A percentile compares a stretch with the other conserved stretches of the same genome.
phyloP scores from a whole-genome alignment of 2,888 invertebrate species.

The Mythimna loreyi region DNA sequence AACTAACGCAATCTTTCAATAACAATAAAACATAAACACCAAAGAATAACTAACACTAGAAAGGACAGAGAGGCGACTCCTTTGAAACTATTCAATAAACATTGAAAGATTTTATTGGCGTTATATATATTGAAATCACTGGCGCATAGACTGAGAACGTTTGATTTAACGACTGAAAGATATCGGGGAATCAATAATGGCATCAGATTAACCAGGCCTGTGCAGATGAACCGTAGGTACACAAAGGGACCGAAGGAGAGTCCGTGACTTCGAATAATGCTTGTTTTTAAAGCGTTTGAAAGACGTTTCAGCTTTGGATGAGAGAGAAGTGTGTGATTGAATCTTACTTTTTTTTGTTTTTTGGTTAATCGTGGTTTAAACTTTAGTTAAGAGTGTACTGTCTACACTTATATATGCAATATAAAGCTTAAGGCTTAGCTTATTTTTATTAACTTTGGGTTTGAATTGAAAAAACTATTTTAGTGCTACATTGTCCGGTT shows the following conservation, averaged over 20 bases:
- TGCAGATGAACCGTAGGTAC: constrained; percentile 78
- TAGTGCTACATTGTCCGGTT: too few relatives aligned
- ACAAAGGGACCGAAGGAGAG: constrained; percentile 77
- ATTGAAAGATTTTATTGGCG: constrained; percentile 47
- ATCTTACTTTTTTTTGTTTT: constrained; percentile 2
- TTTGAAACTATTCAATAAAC: constrained; percentile 58
- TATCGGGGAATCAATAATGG: constrained; percentile 77
- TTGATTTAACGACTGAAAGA: constrained; percentile 65
- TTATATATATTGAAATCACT: constrained; percentile 56
- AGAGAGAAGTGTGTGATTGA: constrained; percentile 16
- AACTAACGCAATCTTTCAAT: constrained; percentile 12
- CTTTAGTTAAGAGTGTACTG: background rate
- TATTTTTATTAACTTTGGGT: background rate
- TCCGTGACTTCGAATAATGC: constrained; percentile 85
- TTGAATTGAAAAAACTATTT: too few relatives aligned
- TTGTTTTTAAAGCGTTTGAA: constrained; percentile 63
- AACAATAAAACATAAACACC: constrained; percentile 27
- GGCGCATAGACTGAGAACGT: constrained; percentile 44
- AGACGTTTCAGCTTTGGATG: constrained; percentile 44
- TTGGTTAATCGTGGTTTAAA: constrained; percentile 27
- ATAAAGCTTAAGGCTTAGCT: background rate
- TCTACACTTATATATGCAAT: too few relatives aligned
- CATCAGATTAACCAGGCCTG: constrained; percentile 81
- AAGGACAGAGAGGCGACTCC: constrained; percentile 8
- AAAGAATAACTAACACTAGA: constrained; percentile 41